A percentile compares a stretch with the other conserved stretches of the same genome.
phyloP scores from a whole-genome alignment of 1,140 invertebrate genomes.

The Lucilia cuprina region DNA sequence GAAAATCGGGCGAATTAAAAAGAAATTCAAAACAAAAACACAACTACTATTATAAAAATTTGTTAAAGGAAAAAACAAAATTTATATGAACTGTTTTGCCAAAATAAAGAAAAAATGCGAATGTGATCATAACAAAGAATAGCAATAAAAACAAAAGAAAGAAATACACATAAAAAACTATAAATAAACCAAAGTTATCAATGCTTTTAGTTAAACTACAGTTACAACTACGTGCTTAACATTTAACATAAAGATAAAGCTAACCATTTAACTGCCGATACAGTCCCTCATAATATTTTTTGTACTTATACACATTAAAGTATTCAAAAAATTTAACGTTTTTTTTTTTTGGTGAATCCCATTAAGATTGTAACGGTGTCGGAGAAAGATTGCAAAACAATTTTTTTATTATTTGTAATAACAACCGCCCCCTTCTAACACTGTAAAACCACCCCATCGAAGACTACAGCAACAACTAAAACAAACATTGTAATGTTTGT shows the following conservation, averaged over 20 bases:
- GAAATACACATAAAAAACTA: not conserved
- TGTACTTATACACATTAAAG: not conserved
- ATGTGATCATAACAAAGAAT: constrained; percentile 7
- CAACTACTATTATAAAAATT: not conserved
- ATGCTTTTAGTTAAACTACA: not conserved
- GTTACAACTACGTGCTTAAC: not conserved
- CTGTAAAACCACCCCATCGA: too few species aligned
- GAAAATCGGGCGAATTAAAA: not conserved
- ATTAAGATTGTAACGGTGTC: not conserved
- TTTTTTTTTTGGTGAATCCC: not conserved
- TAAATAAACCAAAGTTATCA: not conserved
- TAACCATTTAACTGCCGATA: not conserved
- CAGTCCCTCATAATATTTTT: not conserved
- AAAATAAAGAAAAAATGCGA: constrained; percentile 28
- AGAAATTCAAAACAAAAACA: not conserved
- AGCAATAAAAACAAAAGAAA: constrained; percentile 9
- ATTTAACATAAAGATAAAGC: not conserved
- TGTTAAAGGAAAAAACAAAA: not conserved
- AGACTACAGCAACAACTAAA: too few species aligned
- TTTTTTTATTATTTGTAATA: not conserved
- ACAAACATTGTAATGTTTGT: too few species aligned
- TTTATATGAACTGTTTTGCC: not conserved
- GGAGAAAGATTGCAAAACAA: not conserved
- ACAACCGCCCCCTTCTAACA: not conserved
- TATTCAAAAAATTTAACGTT: not conserved